phyloP scores from a whole-genome alignment of 1,140 invertebrate genomes.

The Neotoxoptera formosana region DNA sequence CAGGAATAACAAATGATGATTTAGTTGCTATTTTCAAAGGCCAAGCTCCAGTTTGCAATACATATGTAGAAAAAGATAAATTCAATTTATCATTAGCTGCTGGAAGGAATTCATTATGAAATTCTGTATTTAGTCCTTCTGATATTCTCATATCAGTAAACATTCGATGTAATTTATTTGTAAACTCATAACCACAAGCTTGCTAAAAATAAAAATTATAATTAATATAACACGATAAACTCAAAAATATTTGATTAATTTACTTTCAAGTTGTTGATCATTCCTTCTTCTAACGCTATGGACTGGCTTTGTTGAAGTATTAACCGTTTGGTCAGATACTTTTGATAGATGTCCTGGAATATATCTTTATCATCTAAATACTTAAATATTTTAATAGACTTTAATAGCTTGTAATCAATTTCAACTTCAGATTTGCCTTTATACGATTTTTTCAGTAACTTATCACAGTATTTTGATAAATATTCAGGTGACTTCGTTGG shows the following conservation, averaged over 20 bases:
- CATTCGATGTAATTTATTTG: conserved; percentile 97
- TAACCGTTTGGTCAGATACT: conserved; percentile 87
- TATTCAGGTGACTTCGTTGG: conserved; percentile 84
- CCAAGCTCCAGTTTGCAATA: conserved; percentile 91
- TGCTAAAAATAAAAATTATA: conserved; percentile 69
- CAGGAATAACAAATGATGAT: conserved; percentile 82
- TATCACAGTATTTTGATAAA: conserved; percentile 95
- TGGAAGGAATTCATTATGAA: conserved; percentile 75
- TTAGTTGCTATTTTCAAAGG: conserved; percentile 84
- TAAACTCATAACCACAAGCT: conserved; percentile 99
- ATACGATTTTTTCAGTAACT: conserved; percentile 88
- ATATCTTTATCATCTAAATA: conserved; percentile 99
- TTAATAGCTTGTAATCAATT: conserved; percentile 83
- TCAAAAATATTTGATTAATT: not conserved
- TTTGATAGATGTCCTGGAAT: conserved; percentile 94
- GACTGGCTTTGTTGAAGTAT: conserved; percentile 94
- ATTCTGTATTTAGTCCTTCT: conserved; percentile 90
- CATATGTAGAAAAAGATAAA: conserved; percentile 78
- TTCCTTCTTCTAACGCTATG: conserved; percentile 97
- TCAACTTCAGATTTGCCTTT: conserved; percentile 86
- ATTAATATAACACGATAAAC: not conserved
- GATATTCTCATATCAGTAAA: conserved; percentile 97
- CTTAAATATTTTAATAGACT: conserved; percentile 96
- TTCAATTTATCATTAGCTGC: conserved; percentile 74
- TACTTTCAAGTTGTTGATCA: conserved; percentile 95